Percentiles rank a stretch among this genome's conserved stretches.
Conservation (phyloP, 1,140 invertebrate species). For the Atopsyche davidsoni region DNA sequence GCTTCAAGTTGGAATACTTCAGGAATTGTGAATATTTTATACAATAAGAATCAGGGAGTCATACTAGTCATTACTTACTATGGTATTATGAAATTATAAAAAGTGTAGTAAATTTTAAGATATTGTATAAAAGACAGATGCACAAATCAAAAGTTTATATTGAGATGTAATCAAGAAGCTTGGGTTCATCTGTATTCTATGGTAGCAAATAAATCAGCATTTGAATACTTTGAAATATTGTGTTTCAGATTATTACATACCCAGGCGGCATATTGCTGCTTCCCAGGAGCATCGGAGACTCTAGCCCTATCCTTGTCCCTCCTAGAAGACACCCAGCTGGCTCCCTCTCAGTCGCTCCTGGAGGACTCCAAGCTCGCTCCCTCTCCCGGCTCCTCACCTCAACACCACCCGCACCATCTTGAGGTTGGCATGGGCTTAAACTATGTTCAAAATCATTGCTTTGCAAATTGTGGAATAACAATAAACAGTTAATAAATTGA, state of each 20-base stretch:
- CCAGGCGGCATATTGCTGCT: conserved; percentile 72
- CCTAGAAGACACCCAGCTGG: conserved; percentile 34
- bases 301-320: conserved; percentile 53
- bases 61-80: no score
- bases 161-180: no score
- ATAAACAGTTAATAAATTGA: no score
- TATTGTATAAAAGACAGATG: no score
- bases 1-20: no score
- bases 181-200: no score
- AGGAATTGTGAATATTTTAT: no score
- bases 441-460: not conserved
- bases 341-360: conserved; percentile 21
- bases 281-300: conserved; percentile 62
- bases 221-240: not conserved
- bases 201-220: no score
- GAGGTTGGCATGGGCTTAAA: conserved; percentile 16
- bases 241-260: conserved; percentile 69
- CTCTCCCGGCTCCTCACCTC: conserved; percentile 22
- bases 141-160: no score
- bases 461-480: not conserved
- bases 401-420: conserved; percentile 20
- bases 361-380: not conserved
- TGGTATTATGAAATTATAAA: no score
- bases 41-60: no score
- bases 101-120: no score